Base-by-base conservation (phyloP, 92 coral and sea anemone genomes). In the Porites divaricata region DNA sequence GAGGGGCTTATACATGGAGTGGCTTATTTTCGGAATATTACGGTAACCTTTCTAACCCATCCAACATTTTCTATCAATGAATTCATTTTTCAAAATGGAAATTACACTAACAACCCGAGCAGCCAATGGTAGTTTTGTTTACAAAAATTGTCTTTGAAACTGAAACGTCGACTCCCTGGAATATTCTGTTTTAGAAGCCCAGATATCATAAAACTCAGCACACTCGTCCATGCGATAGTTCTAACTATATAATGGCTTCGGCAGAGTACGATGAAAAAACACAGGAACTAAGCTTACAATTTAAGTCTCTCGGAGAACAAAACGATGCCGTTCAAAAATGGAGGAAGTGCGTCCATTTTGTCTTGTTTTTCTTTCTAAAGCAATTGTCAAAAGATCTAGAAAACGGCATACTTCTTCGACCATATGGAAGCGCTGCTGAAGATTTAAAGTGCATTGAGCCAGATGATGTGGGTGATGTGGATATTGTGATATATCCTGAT, bases 401-500 rank as follows among this genome's bases (percentile, higher is more conserved):
- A 35, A 48, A 63, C 51, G 45, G 41, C 57, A n/a, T 84, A 14
- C 61, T 21, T 6, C 16, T 89, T 9, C 62, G 72, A 11, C 78
- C 68, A 26, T 80, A 79, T 68, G 96, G 96, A n/a, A 90, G 96
- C 62, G 80, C 96, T 0, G 88, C 73, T 0, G 96, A 93, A 72
- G 84, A 83, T 14, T 80, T 93, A 7, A 90, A 79, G 74, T 77
- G 85, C 51, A 70, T 73, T 54, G 58, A 77, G 11, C 90, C 86
- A 0, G 61, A 87, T 48, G 91, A 93, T 61, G 83, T 93, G 14
- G 93, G 93, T 12, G 96, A 93, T 76, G 76, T 93, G 19, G 96
- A 93, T 54, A 26, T 93, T 20, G 86, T 92, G 90, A 63, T 89
- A 54, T 89, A 66, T 66, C 86, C 95, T 7, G 57, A 59, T 6